Conservation (phyloP, 2,888 invertebrate genomes). For the Perizoma flavofasciatum region DNA sequence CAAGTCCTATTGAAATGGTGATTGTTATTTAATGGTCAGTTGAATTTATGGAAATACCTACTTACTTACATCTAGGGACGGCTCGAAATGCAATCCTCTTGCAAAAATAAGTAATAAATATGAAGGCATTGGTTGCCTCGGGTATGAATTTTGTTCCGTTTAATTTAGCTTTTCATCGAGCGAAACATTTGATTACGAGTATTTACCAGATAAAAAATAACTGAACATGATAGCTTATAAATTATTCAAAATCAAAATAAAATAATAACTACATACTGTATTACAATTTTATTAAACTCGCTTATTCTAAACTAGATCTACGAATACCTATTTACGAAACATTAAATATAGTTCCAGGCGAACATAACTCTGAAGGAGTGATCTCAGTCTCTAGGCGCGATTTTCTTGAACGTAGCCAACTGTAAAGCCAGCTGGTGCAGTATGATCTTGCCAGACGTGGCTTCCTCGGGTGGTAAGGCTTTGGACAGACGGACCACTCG, state of each 20-base stretch:
- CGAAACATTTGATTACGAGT: not conserved
- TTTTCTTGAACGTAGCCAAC: constrained; percentile 93
- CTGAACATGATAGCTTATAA: no score
- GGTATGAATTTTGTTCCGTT: not conserved
- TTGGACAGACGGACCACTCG: constrained; percentile 89
- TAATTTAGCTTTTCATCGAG: constrained; percentile 2
- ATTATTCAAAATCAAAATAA: no score
- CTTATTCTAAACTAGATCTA: no score
- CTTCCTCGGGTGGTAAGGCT: constrained; percentile 87
- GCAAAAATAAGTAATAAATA: not conserved
- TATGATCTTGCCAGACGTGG: constrained; percentile 85
- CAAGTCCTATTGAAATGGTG: constrained; percentile 39
- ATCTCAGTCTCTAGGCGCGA: constrained; percentile 74
- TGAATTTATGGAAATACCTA: constrained; percentile 15
- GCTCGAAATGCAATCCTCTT: not conserved
- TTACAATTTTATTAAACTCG: no score
- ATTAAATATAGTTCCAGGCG: constrained; percentile 1
- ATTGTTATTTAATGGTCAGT: constrained; percentile 35
- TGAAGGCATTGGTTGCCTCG: not conserved
- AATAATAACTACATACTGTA: no score
- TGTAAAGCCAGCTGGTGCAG: constrained; percentile 91
- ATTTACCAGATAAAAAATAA: not conserved
- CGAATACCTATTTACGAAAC: no score
- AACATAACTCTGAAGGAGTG: constrained; percentile 10
- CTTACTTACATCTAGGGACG: not conserved